Conservation (phyloP, 2,113 vertebrate genomes). For the Forbesichthys papilliferus region DNA sequence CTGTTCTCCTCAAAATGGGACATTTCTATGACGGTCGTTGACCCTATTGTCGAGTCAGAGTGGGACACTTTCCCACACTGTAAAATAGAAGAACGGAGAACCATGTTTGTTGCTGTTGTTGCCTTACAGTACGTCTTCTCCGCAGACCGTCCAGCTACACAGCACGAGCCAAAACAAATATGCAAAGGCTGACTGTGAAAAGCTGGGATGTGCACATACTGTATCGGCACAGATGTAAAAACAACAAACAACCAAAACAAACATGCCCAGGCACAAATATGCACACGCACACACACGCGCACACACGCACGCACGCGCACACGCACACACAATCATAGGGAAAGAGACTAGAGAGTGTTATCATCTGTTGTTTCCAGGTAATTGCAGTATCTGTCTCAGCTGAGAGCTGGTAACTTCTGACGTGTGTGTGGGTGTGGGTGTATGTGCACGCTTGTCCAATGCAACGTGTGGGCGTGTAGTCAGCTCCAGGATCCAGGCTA, state of each 20-base stretch:
- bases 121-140: too few species aligned
- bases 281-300: not conserved
- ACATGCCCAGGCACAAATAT: too few species aligned
- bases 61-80: too few species aligned
- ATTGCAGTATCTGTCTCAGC: slow-evolving; percentile 63
- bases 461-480: slow-evolving; percentile 26
- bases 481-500: slow-evolving; percentile 53
- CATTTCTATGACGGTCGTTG: too few species aligned
- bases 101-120: too few species aligned
- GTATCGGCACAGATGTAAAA: too few species aligned
- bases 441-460: not conserved
- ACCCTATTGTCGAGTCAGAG: too few species aligned
- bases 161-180: slow-evolving; percentile 9
- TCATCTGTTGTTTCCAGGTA: slow-evolving; percentile 41
- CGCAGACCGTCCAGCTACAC: not conserved
- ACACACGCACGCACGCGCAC: not conserved
- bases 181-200: too few species aligned
- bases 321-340: not conserved
- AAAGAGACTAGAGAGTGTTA: not conserved
- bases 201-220: not conserved
- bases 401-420: slow-evolving; percentile 34
- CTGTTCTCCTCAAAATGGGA: too few species aligned
- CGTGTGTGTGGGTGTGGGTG: slow-evolving; percentile 50
- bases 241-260: too few species aligned
- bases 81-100: too few species aligned